phyloP scores from a whole-genome alignment of 2,888 invertebrate species.

The Alviniconcha strummeri region DNA sequence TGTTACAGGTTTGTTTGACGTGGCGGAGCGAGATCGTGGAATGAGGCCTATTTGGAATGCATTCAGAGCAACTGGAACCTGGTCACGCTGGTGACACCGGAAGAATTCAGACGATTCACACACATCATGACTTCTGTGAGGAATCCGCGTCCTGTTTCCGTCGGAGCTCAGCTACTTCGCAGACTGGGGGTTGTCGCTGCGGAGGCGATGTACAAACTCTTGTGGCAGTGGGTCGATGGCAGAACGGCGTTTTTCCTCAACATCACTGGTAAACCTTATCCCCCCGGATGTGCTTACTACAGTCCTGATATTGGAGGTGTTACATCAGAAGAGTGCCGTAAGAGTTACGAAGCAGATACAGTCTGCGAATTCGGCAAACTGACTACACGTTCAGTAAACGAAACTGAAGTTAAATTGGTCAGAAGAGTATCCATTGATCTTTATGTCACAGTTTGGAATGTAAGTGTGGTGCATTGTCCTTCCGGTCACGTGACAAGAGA shows the following conservation, averaged over 20 bases:
- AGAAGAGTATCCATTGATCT: no score
- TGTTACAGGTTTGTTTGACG: not conserved
- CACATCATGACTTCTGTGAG: not conserved
- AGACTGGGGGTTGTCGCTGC: not conserved
- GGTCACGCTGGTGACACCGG: not conserved
- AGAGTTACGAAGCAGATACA: not conserved
- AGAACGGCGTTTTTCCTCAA: slow-evolving; percentile 20
- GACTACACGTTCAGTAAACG: no score
- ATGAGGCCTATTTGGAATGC: slow-evolving; percentile 16
- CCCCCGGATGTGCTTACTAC: not conserved
- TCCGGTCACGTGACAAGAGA: no score
- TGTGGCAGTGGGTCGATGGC: slow-evolving; percentile 25
- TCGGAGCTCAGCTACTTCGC: not conserved
- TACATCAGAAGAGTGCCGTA: not conserved
- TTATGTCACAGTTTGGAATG: no score
- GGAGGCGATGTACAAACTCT: slow-evolving; percentile 8
- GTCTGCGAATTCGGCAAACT: not conserved
- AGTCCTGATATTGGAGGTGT: not conserved
- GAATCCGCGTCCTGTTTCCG: not conserved
- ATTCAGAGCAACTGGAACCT: not conserved
- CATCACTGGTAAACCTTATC: not conserved
- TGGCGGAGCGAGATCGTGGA: not conserved
- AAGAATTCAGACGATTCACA: not conserved
- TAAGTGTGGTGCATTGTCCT: no score
- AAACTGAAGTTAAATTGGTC: no score